Percentiles rank a stretch among this genome's conserved stretches.
These are phyloP conservation scores for Tetragonula clypearis DNA, from an alignment of 1,140 invertebrate species.

Conservation along the genomic window DNA sequence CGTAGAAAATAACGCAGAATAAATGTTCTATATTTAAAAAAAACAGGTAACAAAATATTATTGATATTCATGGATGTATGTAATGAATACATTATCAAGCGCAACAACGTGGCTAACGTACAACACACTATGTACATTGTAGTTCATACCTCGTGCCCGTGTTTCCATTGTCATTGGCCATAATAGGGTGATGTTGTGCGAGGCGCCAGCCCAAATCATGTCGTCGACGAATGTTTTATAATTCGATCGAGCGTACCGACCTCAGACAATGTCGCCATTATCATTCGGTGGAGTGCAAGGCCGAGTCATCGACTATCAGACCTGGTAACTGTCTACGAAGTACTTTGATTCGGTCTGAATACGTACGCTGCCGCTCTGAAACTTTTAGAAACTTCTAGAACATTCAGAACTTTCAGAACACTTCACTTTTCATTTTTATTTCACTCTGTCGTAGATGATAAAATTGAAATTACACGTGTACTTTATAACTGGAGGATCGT, in stretches of 20 bases:
- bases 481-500: too few relatives aligned
- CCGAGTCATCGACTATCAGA: slow-evolving; percentile 10
- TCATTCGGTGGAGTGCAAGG: slow-evolving; percentile 15
- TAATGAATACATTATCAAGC: neutral
- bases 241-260: neutral
- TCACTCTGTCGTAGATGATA: too few relatives aligned
- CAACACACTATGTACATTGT: neutral
- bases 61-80: neutral
- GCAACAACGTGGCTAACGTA: neutral
- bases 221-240: neutral
- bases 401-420: too few relatives aligned
- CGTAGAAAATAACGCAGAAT: neutral
- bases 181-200: neutral
- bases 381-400: too few relatives aligned
- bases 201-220: slow-evolving; percentile 34
- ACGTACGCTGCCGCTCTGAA: too few relatives aligned
- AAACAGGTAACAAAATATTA: neutral
- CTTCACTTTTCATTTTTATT: too few relatives aligned
- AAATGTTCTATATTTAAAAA: neutral
- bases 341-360: too few relatives aligned
- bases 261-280: slow-evolving; percentile 21
- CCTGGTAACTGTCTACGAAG: neutral
- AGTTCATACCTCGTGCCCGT: neutral
- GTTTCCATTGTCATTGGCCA: slow-evolving; percentile 1
- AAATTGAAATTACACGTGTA: too few relatives aligned